Conservation (phyloP, 2,888 invertebrate species). For the Mystacides longicornis region DNA sequence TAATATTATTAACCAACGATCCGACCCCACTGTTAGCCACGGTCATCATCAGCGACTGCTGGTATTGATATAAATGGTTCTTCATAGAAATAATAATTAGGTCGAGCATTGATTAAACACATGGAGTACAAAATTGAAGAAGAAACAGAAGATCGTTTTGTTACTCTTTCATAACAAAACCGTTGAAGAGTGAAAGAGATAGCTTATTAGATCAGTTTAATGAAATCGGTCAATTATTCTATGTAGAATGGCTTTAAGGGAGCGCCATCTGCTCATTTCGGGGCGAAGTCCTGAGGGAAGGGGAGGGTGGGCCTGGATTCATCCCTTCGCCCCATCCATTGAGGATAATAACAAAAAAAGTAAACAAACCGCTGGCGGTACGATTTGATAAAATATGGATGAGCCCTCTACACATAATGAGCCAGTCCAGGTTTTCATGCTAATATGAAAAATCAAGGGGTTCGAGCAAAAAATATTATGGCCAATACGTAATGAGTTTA, state of each 20-base stretch:
- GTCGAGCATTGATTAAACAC: slow-evolving; percentile 22
- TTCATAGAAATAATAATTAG: slow-evolving; percentile 23
- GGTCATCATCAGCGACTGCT: slow-evolving; percentile 15
- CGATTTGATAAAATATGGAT: not conserved
- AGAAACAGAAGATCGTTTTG: not conserved
- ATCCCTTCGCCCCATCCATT: not conserved
- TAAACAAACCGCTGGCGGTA: not conserved
- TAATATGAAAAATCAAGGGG: slow-evolving; percentile 1
- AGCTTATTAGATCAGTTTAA: not conserved
- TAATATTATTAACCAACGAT: slow-evolving; percentile 19
- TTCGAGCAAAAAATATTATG: not conserved
- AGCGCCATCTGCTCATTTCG: slow-evolving; percentile 12
- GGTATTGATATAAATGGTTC: slow-evolving; percentile 21
- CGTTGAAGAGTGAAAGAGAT: not conserved
- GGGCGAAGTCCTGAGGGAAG: not conserved
- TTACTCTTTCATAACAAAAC: not conserved
- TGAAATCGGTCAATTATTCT: slow-evolving; percentile 7
- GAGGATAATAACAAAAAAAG: slow-evolving; percentile 2
- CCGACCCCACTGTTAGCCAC: slow-evolving; percentile 4
- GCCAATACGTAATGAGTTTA: too few species aligned
- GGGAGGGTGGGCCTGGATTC: not conserved
- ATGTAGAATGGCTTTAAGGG: slow-evolving; percentile 8
- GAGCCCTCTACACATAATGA: not conserved
- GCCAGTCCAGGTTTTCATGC: too few species aligned
- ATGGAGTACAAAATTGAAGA: slow-evolving; percentile 21